These are phyloP conservation scores for Harpalus rufipes DNA, from an alignment of 2,888 invertebrate genomes.

Conservation along the genomic window DNA sequence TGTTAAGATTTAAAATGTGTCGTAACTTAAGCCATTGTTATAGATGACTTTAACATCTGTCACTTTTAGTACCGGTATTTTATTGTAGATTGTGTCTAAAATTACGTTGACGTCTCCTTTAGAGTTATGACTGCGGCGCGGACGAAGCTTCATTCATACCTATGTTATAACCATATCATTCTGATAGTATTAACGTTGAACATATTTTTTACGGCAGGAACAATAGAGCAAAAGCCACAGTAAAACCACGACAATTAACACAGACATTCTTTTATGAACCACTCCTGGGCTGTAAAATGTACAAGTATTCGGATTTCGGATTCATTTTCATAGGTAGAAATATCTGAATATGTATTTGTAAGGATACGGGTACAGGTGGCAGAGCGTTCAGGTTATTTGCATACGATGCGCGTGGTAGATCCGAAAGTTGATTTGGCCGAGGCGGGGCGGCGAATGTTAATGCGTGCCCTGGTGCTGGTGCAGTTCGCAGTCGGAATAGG, in stretches of 20 bases:
- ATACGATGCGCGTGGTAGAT: slow-evolving; percentile 56
- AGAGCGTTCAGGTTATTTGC: slow-evolving; percentile 50
- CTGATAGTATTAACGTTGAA: slow-evolving; percentile 24
- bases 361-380: slow-evolving; percentile 30
- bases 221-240: slow-evolving; percentile 26
- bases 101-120: slow-evolving; percentile 46
- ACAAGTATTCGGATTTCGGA: neutral
- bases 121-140: slow-evolving; percentile 22
- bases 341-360: slow-evolving; percentile 27
- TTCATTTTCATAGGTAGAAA: too few species aligned
- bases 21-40: slow-evolving; percentile 55
- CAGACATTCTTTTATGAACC: slow-evolving; percentile 23
- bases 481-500: slow-evolving; percentile 49
- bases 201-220: slow-evolving; percentile 28
- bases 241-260: slow-evolving; percentile 46
- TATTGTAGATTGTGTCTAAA: slow-evolving; percentile 47
- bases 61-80: slow-evolving; percentile 50
- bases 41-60: slow-evolving; percentile 44
- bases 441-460: slow-evolving; percentile 61
- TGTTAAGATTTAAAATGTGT: slow-evolving; percentile 40
- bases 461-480: slow-evolving; percentile 53
- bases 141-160: slow-evolving; percentile 17
- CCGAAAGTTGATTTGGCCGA: slow-evolving; percentile 58
- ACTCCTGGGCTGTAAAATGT: slow-evolving; percentile 14
- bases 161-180: slow-evolving; percentile 40